Evolutionary conservation across 2,113 vertebrate species (phyloP).

Genomic region (Etheostoma cragini): DNA sequence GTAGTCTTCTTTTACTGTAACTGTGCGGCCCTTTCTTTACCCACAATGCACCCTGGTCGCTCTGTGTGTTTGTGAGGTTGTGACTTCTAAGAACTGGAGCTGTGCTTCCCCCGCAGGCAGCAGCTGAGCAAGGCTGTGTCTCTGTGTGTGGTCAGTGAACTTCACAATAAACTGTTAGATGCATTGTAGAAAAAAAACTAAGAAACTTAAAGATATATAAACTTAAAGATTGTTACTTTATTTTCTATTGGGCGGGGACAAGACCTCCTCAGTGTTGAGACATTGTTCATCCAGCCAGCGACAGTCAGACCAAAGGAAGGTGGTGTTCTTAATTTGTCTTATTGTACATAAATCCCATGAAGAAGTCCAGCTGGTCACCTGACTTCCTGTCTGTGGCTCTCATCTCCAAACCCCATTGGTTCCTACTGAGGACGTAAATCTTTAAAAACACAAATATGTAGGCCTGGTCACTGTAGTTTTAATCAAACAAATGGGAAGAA

Average conservation of each 20-base stretch:
- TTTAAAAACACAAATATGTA: no score
- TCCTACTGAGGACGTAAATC: background rate
- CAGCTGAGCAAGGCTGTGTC: conserved; percentile 1
- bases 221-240: no score
- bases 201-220: background rate
- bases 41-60: conserved; percentile 55
- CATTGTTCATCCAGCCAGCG: no score
- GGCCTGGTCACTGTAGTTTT: no score
- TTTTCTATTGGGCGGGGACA: background rate
- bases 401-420: background rate
- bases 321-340: background rate
- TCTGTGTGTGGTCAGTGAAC: conserved; percentile 41
- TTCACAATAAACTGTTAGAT: background rate
- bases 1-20: conserved; percentile 71
- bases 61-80: conserved; percentile 24
- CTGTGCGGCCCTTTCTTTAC: conserved; percentile 37
- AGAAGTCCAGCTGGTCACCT: background rate
- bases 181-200: no score
- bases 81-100: conserved; percentile 68
- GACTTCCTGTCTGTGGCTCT: background rate
- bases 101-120: conserved; percentile 56
- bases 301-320: no score
- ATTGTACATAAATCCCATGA: background rate
- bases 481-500: no score
- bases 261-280: background rate